phyloP scores from a whole-genome alignment of 2,888 invertebrate genomes.

The Hypomecis punctinalis region DNA sequence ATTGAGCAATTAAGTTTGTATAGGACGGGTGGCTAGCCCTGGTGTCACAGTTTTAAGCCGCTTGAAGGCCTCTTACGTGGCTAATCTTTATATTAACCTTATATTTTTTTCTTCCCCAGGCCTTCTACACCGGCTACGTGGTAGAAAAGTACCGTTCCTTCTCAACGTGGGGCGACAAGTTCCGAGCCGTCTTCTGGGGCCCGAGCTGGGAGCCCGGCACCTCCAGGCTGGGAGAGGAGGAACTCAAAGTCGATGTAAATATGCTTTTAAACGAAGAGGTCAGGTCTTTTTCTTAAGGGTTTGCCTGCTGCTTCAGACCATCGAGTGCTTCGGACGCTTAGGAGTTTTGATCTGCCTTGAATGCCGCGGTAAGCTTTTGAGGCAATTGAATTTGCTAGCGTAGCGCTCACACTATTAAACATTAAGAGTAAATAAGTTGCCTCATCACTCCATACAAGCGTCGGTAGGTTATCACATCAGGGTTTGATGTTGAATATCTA shows the following conservation, averaged over 20 bases:
- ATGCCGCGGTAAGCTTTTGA: not conserved
- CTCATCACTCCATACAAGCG: too few relatives aligned
- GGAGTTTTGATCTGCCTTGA: not conserved
- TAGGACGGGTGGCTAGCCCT: too few relatives aligned
- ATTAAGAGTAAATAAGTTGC: too few relatives aligned
- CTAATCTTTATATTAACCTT: too few relatives aligned
- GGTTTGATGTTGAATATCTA: too few relatives aligned
- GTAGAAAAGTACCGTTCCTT: constrained; percentile 86
- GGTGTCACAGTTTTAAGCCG: too few relatives aligned
- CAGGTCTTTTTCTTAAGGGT: constrained; percentile 14
- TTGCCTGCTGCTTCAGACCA: not conserved
- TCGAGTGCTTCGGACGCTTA: not conserved
- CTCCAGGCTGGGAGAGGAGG: constrained; percentile 90
- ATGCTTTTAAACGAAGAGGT: constrained; percentile 34
- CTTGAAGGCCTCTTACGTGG: too few relatives aligned
- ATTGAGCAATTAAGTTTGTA: too few relatives aligned
- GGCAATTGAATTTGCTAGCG: too few relatives aligned
- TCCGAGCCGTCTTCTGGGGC: constrained; percentile 91
- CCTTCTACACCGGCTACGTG: constrained; percentile 90
- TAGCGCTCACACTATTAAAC: too few relatives aligned
- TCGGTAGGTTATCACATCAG: too few relatives aligned
- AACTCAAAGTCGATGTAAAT: constrained; percentile 90
- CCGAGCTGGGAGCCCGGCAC: constrained; percentile 95
- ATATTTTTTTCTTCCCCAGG: constrained; percentile 72
- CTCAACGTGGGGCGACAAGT: constrained; percentile 85